Conservation (phyloP, 2,888 invertebrate species). For the Thymelicus sylvestris region DNA sequence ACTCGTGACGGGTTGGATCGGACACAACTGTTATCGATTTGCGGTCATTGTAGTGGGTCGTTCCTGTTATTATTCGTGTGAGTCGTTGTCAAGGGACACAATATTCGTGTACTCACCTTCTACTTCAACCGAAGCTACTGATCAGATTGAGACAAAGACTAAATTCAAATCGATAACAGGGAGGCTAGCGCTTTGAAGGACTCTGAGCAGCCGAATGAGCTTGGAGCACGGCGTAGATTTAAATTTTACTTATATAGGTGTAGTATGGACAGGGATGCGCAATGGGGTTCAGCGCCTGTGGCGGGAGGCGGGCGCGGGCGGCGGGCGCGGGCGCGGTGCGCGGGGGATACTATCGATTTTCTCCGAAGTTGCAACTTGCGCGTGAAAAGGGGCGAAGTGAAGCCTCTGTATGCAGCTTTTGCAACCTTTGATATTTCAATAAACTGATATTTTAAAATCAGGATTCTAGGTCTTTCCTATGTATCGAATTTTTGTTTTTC, state of each 20-base stretch:
- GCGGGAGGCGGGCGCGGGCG: background rate
- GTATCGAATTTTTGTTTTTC: no score
- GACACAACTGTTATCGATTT: background rate
- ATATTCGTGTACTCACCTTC: conserved; percentile 15
- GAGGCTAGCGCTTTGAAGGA: conserved; percentile 29
- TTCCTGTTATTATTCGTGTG: background rate
- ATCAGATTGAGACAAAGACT: conserved; percentile 8
- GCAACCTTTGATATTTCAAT: conserved; percentile 20
- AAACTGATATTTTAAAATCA: background rate
- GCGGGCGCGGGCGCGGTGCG: background rate
- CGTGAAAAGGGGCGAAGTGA: conserved; percentile 8
- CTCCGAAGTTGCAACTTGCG: conserved; percentile 20
- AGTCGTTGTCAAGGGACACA: background rate
- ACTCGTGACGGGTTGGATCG: background rate
- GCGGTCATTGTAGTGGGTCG: background rate
- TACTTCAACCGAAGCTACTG: background rate
- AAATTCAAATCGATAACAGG: conserved; percentile 9
- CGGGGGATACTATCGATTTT: conserved; percentile 31
- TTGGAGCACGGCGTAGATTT: conserved; percentile 26
- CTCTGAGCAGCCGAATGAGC: conserved; percentile 31
- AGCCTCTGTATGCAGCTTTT: conserved; percentile 21
- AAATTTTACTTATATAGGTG: conserved; percentile 31
- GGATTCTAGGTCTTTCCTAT: background rate
- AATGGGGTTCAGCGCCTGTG: conserved; percentile 13
- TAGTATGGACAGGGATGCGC: conserved; percentile 29